Base-by-base conservation (phyloP, 2,888 invertebrate species). In the Trissolcus japonicus region DNA sequence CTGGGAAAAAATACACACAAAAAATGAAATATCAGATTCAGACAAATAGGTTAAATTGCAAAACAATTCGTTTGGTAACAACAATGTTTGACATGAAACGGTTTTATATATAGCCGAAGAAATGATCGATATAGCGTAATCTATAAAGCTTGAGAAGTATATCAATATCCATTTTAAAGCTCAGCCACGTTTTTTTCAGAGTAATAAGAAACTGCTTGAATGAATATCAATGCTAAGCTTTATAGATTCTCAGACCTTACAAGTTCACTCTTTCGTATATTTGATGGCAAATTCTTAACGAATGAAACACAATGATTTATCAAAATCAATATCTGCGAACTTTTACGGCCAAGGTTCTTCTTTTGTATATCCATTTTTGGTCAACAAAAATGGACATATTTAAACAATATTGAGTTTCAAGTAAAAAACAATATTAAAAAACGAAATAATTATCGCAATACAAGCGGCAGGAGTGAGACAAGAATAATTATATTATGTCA, bases 181-280 rank as follows among this genome's bases (percentile, higher is more conserved):
- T 53, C 57, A 57, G 43, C 57, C 62, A 57, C 51, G 57, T 74
- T 67, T 74, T 62, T 62, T 35, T 7, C 67, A 57, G 67, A 57
- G 67, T 67, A 67, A 74, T 67, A 74, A 66, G 67, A 67, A 74
- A 74, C 53, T 51, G 62, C 67, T 74, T 48, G 57, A 62, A 74
- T 62, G 74, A 74, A 74, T 74, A 62, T 74, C 67, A 74, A 62
- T 74, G 61, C 61, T 21, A 11, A 9, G 57, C 74, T 74, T 67
- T 48, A 48, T 51, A 62, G 41, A 48, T 57, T 67, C 57, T 67
- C 29, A 61, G 56, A 62, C 17, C 53, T 67, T 57, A 61, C 29
- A 51, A 43, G 46, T 48, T 21, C 57, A 35, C 35, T 63, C 48
- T 54, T 21, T 55, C 55, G 41, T 48, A 41, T 48, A 61, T 73